These are phyloP conservation scores for Ochropacha duplaris DNA, from an alignment of 2,888 invertebrate species.

Conservation along the genomic window DNA sequence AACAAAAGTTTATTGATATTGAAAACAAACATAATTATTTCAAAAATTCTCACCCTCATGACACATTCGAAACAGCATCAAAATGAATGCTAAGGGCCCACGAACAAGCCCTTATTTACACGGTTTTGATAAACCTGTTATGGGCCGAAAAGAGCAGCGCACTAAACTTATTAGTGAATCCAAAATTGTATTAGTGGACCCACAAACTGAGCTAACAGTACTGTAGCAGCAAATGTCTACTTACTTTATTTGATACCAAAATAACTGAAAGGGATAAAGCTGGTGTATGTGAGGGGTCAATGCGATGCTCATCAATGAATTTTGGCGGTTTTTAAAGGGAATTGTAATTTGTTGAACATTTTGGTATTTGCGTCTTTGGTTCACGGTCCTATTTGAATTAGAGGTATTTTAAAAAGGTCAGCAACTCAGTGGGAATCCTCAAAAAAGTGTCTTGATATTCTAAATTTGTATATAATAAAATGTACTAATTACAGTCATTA, in stretches of 20 bases:
- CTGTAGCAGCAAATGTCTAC: constrained; percentile 58
- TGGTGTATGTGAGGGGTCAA: constrained; percentile 26
- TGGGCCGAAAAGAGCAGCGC: constrained; percentile 69
- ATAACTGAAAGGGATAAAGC: constrained; percentile 67
- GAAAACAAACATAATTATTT: background rate
- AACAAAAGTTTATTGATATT: too few relatives aligned
- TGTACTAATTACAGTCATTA: too few relatives aligned
- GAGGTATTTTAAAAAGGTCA: too few relatives aligned
- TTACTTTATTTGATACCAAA: constrained; percentile 51
- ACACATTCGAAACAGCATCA: background rate
- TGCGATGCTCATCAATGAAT: constrained; percentile 13
- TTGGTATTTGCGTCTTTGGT: background rate
- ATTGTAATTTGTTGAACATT: background rate
- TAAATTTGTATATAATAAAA: too few relatives aligned
- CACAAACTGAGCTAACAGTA: constrained; percentile 55
- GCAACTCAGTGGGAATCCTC: too few relatives aligned
- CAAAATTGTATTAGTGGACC: constrained; percentile 66
- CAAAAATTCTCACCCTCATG: background rate
- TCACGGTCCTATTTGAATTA: too few relatives aligned
- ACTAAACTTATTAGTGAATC: constrained; percentile 56
- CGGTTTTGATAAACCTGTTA: constrained; percentile 67
- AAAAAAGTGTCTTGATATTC: too few relatives aligned
- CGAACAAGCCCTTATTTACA: constrained; percentile 44
- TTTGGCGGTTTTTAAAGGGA: constrained; percentile 11
- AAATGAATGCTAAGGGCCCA: background rate